These are phyloP conservation scores for Caenorhabditis sp. DNA, from an alignment of 2,888 invertebrate species.

Conservation along the genomic window DNA sequence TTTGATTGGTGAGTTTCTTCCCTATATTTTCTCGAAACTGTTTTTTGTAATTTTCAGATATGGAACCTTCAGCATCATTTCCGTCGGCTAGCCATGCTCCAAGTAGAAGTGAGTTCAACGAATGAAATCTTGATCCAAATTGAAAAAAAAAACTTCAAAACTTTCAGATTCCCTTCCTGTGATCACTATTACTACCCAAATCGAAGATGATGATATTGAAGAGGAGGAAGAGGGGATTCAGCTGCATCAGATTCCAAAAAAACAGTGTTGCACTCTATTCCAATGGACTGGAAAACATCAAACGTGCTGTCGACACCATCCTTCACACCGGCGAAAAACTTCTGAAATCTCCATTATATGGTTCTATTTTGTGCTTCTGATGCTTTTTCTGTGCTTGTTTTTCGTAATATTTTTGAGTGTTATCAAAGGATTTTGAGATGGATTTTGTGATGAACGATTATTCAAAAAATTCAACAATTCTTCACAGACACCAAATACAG, in stretches of 20 bases:
- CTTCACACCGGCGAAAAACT: background rate
- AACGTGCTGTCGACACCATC: slow-evolving; percentile 23
- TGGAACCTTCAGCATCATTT: background rate
- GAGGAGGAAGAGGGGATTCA: background rate
- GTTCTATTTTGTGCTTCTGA: slow-evolving; percentile 27
- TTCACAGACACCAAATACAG: background rate
- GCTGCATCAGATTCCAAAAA: slow-evolving; percentile 12
- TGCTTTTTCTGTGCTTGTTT: slow-evolving; percentile 30
- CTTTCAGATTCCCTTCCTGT: background rate
- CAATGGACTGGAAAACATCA: slow-evolving; percentile 34
- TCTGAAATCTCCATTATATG: slow-evolving; percentile 21
- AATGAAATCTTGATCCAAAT: no score
- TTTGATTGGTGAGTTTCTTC: no score
- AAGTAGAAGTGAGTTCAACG: background rate
- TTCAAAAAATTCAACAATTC: background rate
- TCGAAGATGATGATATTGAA: background rate
- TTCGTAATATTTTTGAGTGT: slow-evolving; percentile 29
- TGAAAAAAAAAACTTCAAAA: background rate
- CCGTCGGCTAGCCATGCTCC: background rate
- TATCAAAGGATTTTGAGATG: slow-evolving; percentile 28
- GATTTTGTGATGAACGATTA: background rate
- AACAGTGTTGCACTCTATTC: slow-evolving; percentile 28
- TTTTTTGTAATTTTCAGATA: background rate
- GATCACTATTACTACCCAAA: slow-evolving; percentile 3
- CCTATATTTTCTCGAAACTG: background rate